These are phyloP conservation scores for Reticulitermes lucifugus DNA, from an alignment of 2,888 invertebrate genomes.

Conservation along the genomic window DNA sequence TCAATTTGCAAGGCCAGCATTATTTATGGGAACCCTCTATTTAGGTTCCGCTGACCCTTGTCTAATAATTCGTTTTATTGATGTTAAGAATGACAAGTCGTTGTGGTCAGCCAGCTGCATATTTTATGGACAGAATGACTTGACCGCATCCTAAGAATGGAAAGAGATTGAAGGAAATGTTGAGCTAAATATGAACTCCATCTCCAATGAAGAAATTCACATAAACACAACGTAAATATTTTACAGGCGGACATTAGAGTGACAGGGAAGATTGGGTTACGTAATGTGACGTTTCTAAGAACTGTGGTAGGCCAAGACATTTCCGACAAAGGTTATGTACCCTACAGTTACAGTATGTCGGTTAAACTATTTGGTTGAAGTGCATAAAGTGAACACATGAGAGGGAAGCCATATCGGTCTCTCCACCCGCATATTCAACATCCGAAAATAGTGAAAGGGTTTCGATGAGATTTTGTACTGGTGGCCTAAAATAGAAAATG, in stretches of 20 bases:
- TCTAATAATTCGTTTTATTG: not conserved
- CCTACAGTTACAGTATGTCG: not conserved
- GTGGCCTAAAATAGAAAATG: too few species aligned
- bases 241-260: not conserved
- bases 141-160: not conserved
- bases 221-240: not conserved
- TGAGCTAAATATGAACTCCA: not conserved
- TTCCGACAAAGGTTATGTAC: not conserved
- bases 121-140: not conserved
- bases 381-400: not conserved
- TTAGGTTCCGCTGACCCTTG: not conserved
- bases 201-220: not conserved
- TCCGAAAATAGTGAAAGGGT: too few species aligned
- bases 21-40: too few species aligned
- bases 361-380: not conserved
- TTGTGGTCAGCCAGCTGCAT: not conserved
- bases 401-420: too few species aligned
- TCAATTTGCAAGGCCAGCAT: not conserved
- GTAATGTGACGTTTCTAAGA: not conserved
- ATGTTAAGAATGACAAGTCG: not conserved
- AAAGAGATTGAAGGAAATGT: not conserved
- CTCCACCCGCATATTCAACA: too few species aligned
- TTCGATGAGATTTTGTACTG: too few species aligned
- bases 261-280: not conserved
- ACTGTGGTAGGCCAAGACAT: not conserved